Evolutionary conservation across 2,113 vertebrate species (phyloP), one percentile per base, ranked within the genome.

Genomic region (Anolis sagrei): DNA sequence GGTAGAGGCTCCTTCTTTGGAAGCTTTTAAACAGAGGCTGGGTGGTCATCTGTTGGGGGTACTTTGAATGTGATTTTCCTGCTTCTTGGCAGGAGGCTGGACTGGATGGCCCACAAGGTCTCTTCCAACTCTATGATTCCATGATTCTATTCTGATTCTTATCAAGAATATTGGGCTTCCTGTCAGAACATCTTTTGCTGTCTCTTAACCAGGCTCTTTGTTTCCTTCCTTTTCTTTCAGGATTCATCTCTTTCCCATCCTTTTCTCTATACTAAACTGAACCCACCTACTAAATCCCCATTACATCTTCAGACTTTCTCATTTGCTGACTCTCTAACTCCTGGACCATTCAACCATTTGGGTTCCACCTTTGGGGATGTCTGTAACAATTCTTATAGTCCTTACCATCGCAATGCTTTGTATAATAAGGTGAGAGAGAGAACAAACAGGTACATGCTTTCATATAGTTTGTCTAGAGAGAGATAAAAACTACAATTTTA

Each of bases 321-420:
- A 10, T 89, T 92, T 1, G 39, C 90, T 51, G 83, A 90, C 72
- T 93, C 76, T 84, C 87, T 95, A 87, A 95, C 78, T 69, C 84
- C 93, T 18, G 88, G 91, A 94, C 92, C 91, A 76, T 95, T 96
- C 89, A 93, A 87, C 73, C 90, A 93, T 58, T 89, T 96, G 82
- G 93, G 89, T 86, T 92, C 92, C 75, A 79, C 91, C 78, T 76
- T 48, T 36, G 89, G 27, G 74, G 90, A 94, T 0, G 23, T 84
- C 80, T 90, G 89, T 5, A 76, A 89, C 81, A 90, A 82, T 83
- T 88, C 88, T 64, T 94, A 83, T 51, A 89, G 91, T 27, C 82
- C 90, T 72, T 89, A 94, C 89, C 90, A 91, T 86, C 83, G 89
- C 74, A 89, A 79, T 34, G 14, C 77, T 25, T 89, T 93, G 77